Evolutionary conservation across 1,140 invertebrate species (phyloP).

Genomic region (Eurosta solidaginis): DNA sequence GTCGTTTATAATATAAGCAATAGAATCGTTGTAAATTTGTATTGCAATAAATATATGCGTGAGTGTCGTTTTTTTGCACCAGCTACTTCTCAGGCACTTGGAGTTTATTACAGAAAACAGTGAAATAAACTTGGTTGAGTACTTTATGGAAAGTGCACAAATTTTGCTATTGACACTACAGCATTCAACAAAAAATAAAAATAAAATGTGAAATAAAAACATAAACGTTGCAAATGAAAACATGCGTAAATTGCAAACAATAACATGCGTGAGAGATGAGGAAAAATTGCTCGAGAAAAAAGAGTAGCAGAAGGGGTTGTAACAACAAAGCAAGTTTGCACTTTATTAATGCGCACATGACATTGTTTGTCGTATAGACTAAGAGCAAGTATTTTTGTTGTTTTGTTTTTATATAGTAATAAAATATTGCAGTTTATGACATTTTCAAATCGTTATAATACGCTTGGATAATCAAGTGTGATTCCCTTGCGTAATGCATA

Average conservation of each 20-base stretch:
- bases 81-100: neutral
- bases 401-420: too few relatives aligned
- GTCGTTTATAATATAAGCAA: neutral
- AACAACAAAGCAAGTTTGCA: neutral
- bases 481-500: too few relatives aligned
- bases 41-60: neutral
- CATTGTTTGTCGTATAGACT: too few relatives aligned
- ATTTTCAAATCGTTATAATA: too few relatives aligned
- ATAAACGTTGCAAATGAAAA: constrained; percentile 16
- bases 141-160: neutral
- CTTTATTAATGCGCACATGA: too few relatives aligned
- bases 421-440: too few relatives aligned
- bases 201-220: neutral
- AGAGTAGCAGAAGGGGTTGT: neutral
- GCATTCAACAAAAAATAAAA: neutral
- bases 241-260: neutral
- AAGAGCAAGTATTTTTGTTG: too few relatives aligned
- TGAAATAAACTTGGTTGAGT: neutral
- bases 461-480: too few relatives aligned
- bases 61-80: neutral
- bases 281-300: neutral
- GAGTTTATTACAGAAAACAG: neutral
- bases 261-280: neutral
- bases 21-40: neutral
- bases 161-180: constrained; percentile 12